These are phyloP conservation scores for Staurois parvus DNA, from an alignment of 2,797 vertebrate species.

Conservation along the genomic window DNA sequence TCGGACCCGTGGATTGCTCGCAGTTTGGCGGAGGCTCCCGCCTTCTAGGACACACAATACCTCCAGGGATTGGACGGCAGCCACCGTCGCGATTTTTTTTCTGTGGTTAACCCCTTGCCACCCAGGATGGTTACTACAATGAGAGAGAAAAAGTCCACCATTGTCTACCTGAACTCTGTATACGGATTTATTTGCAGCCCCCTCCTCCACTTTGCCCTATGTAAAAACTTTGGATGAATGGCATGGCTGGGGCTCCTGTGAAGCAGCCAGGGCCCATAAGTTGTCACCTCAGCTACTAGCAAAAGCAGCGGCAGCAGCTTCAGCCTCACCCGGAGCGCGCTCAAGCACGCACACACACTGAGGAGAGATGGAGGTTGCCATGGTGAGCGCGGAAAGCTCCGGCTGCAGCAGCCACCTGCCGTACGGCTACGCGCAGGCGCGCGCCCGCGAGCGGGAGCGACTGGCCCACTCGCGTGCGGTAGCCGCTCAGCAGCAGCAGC, in stretches of 20 bases:
- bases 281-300: not conserved
- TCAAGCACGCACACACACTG: no score
- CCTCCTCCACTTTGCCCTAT: no score
- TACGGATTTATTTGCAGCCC: no score
- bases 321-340: not conserved
- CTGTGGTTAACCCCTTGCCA: no score
- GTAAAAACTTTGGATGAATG: not conserved
- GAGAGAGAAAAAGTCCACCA: no score
- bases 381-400: conserved; percentile 95
- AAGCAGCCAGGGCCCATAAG: not conserved
- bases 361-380: conserved; percentile 93
- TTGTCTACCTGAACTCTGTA: no score
- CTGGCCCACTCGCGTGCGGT: conserved; percentile 81
- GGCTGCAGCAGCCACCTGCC: conserved; percentile 96
- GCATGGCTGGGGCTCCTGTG: conserved; percentile 36
- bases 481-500: conserved; percentile 73
- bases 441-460: conserved; percentile 86
- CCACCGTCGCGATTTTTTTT: no score
- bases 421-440: conserved; percentile 89
- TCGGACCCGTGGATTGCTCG: no score
- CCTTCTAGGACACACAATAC: conserved; percentile 34
- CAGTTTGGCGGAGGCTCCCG: conserved; percentile 26
- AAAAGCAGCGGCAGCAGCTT: no score
- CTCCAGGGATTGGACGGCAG: not conserved
- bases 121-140: no score